phyloP scores from a whole-genome alignment of 2,113 vertebrate species.

The Cariama cristata region DNA sequence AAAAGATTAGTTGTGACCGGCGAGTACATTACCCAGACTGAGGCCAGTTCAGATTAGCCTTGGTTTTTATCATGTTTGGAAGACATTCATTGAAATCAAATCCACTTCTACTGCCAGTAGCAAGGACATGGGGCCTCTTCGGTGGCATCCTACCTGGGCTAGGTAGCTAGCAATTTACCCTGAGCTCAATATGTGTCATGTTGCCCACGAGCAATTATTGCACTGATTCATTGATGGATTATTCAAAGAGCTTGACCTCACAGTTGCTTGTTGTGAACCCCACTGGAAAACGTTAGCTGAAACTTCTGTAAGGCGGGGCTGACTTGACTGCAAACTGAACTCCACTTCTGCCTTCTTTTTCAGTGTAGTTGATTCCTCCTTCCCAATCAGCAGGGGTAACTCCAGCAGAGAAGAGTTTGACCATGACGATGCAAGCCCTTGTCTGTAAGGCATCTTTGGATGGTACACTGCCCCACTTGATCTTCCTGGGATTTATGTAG shows the following conservation, averaged over 20 bases:
- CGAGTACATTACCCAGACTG: neutral
- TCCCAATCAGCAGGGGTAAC: neutral
- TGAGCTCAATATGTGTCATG: neutral
- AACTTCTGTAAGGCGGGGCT: neutral
- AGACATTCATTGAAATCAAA: neutral
- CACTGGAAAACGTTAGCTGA: neutral
- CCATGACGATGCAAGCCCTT: neutral
- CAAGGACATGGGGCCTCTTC: neutral
- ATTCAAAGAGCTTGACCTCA: neutral
- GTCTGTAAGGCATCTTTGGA: neutral
- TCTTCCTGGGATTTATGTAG: neutral
- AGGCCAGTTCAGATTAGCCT: neutral
- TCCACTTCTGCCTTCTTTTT: neutral
- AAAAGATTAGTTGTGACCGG: neutral
- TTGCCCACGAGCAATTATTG: neutral
- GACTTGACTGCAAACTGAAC: neutral
- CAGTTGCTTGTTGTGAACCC: neutral
- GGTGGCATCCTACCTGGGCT: neutral
- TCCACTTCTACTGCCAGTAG: neutral
- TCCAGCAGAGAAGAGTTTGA: neutral
- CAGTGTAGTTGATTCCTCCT: neutral
- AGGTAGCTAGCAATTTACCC: neutral
- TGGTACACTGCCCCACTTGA: neutral
- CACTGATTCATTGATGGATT: neutral
- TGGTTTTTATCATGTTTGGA: neutral